Base-by-base conservation (phyloP, 2,113 vertebrate genomes). In the Puntigrus tetrazona region DNA sequence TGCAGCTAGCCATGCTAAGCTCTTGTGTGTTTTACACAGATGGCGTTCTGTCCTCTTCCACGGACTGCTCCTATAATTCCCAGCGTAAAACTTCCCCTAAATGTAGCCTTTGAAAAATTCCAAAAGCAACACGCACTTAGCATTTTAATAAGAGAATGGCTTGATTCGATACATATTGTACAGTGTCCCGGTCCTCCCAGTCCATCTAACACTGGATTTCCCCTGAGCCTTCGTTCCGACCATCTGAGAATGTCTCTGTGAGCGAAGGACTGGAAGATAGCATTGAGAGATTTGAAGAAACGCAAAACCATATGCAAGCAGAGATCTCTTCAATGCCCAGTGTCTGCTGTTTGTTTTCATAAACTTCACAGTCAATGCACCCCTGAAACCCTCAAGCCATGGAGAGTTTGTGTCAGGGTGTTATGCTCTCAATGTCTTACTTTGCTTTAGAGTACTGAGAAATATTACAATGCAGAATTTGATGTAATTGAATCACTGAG, bases 201-300 rank as follows among this genome's bases (percentile, higher is more conserved):
- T 92, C 90, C 90, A 92, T 93, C 92, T 94, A 93, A 94, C 92
- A 91, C 90, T 91, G 91, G 90, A 93, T 92, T 94, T 94, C 91
- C 91, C n/a, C n/a, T n/a, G 85, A 88, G 87, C 88, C 90, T 89
- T 90, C 87, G 76, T 75, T 91, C 11, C 38, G 74, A 88, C 73
- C 89, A 91, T 93, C 91, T 94, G 92, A 89, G 89, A 89, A 81
- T 87, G 88, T 72, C 89, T 91, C 59, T 82, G 50, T 43, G 45
- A 87, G 34, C 86, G 38, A 67, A 29, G 29, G 89, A 88, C 92
- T 91, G 84, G 81, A 87, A 90, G 91, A 91, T 85, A 87, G 91
- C 79, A 82, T 77, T 87, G 86, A 20, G 74, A 90, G 93, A 93
- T 95, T 94, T 94, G 6, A 20, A 87, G 2, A 92, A 93, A 94